Evolutionary conservation across 1,140 invertebrate genomes (phyloP).

Genomic region (Pogonomyrmex californicus): DNA sequence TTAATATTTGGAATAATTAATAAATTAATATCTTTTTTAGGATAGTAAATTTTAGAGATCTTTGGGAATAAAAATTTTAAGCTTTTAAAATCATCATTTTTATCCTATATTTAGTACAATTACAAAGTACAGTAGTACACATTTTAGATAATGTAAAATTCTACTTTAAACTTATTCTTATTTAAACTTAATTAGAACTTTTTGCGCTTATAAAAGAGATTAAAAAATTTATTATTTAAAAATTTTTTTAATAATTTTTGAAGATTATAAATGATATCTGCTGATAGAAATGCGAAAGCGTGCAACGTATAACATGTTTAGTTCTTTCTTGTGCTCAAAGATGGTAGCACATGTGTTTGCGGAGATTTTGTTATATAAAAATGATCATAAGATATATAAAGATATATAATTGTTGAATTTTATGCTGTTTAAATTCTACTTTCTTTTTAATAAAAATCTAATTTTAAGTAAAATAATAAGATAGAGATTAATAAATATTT

Average conservation of each 20-base stretch:
- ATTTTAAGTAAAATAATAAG: neutral
- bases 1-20: neutral
- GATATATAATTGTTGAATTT: neutral
- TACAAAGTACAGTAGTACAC: too few species aligned
- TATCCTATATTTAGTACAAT: too few species aligned
- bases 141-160: too few species aligned
- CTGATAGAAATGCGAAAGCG: slow-evolving; percentile 3
- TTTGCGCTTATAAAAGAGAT: neutral
- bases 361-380: slow-evolving; percentile 18
- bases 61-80: neutral
- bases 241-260: neutral
- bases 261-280: slow-evolving; percentile 12
- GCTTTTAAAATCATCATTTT: too few species aligned
- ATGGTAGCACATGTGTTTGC: slow-evolving; percentile 69
- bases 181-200: neutral
- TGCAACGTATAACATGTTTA: slow-evolving; percentile 1
- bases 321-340: slow-evolving; percentile 59
- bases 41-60: neutral
- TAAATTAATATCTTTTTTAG: neutral
- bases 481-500: neutral
- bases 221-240: slow-evolving; percentile 5
- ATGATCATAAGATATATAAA: neutral
- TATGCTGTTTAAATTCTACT: neutral
- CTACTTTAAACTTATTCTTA: neutral
- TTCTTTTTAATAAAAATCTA: slow-evolving; percentile 6